Base-by-base conservation (phyloP, 1,140 invertebrate genomes). In the Trichogramma pretiosum region DNA sequence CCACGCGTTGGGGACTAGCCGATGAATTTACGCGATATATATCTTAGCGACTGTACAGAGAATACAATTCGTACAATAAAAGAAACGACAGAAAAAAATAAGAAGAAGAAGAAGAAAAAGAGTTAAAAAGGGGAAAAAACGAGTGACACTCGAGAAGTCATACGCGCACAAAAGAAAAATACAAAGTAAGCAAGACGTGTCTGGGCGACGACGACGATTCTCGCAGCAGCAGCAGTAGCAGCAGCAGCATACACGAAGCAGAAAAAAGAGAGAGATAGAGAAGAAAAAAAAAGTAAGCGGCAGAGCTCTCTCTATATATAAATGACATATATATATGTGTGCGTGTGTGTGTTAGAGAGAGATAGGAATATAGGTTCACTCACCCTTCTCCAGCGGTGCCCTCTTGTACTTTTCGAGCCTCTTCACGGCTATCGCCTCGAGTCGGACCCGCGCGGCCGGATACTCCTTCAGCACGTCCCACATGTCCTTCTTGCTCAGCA, bases 401-500 rank as follows among this genome's bases (percentile, higher is more conserved):
- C 87, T 87, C 70, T 93, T 93, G 73, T 94, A 94, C 70, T 94
- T 94, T 74, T 94, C 90, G 56, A 98, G 77, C 65, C 93, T 81
- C 74, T 96, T 97, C 54, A 94, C 91, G 34, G 94, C 94, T 57
- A 98, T 97, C 16, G 93, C 89, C 74, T 98, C 94, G n/a, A 98
- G 77, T 52, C 93, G 80, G 9, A 97, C 90, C 59, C 94, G 78
- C 19, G 94, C 94, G 3, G 93, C 90, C 3, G 94, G 95, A 75
- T 98, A 98, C 70, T 98, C 93, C 75, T 98, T 97, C 39, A 98
- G 77, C 21, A 98, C 95, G 70, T 98, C 95, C 95, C 95, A 98
- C 85, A 99, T 92, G 74, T 98, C 95, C 74, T 95, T 93, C 80
- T 99, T 99, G 64, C 89, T 93, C 39, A 99, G 82, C 57, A 97